Evolutionary conservation across 2,888 invertebrate genomes (phyloP).

Genomic region (Timema podura): DNA sequence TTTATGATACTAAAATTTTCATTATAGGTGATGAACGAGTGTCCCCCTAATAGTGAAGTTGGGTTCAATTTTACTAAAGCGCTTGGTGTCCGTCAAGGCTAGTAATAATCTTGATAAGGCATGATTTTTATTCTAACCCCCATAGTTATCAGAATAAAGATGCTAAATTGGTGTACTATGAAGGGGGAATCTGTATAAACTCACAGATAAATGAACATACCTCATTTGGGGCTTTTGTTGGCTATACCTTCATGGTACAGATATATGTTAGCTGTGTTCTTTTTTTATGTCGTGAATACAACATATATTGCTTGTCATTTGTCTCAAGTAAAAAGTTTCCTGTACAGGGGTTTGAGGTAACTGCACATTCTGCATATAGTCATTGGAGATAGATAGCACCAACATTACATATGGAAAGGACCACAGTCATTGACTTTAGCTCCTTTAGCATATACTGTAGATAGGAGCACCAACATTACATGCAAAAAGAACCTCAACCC

Average conservation of each 20-base stretch:
- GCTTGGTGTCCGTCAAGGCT: background rate
- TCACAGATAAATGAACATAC: background rate
- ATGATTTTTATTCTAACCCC: background rate
- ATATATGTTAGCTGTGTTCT: background rate
- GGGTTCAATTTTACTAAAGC: background rate
- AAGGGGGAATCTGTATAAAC: background rate
- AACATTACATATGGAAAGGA: background rate
- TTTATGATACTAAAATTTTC: background rate
- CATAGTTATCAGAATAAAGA: conserved; percentile 1
- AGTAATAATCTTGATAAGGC: background rate
- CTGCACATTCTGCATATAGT: background rate
- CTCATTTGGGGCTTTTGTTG: background rate
- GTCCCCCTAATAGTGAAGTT: background rate
- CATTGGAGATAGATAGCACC: background rate
- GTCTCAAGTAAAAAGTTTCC: background rate
- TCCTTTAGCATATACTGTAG: too few species aligned
- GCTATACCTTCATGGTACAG: background rate
- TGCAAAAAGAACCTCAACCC: too few species aligned
- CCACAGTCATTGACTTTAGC: too few species aligned
- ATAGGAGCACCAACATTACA: too few species aligned
- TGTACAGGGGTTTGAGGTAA: background rate
- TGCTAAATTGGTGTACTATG: background rate
- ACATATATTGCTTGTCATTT: background rate
- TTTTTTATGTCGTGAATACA: background rate
- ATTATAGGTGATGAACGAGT: background rate